phyloP scores from a whole-genome alignment of 2,888 invertebrate species.

The Perdita meconis region DNA sequence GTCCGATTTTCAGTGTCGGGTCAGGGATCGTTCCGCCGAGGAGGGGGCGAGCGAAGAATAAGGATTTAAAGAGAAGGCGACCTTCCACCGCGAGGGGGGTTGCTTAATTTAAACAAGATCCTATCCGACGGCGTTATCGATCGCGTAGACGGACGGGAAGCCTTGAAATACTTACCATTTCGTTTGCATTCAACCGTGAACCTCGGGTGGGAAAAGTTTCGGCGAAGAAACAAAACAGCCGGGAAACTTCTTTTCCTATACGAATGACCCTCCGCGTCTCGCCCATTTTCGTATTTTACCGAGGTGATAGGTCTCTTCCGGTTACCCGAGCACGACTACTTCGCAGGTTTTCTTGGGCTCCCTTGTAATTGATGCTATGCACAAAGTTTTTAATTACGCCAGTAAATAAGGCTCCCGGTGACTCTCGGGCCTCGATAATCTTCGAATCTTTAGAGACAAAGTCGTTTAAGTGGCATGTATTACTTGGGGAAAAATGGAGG shows the following conservation, averaged over 20 bases:
- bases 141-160: slow-evolving; percentile 13
- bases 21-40: slow-evolving; percentile 9
- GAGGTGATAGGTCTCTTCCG: background rate
- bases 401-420: background rate
- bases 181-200: slow-evolving; percentile 7
- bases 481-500: too few species aligned
- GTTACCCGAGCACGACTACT: slow-evolving; percentile 4
- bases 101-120: slow-evolving; percentile 64
- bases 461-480: too few species aligned
- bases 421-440: background rate
- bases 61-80: background rate
- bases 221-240: background rate
- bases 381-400: background rate
- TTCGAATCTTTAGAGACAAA: background rate
- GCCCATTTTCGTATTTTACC: slow-evolving; percentile 9
- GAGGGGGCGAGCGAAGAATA: background rate
- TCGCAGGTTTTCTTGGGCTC: background rate
- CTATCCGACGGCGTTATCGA: slow-evolving; percentile 52
- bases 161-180: slow-evolving; percentile 30
- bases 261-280: slow-evolving; percentile 13
- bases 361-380: background rate
- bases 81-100: background rate
- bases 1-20: slow-evolving; percentile 24
- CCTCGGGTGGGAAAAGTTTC: background rate
- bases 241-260: slow-evolving; percentile 2